Conservation (phyloP, 2,797 vertebrate genomes). For the Rhynchotus rufescens region DNA sequence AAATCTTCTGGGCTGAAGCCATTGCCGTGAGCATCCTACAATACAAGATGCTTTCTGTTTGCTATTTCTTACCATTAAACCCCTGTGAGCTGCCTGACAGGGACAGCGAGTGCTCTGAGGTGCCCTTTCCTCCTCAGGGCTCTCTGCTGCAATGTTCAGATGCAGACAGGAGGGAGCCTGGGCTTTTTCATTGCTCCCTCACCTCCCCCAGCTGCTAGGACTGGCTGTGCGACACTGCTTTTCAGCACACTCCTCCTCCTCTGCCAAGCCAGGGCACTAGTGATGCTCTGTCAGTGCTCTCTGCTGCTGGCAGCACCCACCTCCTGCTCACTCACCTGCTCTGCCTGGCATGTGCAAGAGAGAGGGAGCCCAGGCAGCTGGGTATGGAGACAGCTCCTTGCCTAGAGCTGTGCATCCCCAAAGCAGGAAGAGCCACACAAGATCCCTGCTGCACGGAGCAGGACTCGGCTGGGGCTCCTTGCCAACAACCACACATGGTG, state of each 20-base stretch:
- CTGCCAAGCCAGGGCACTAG: not conserved
- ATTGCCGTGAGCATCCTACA: not conserved
- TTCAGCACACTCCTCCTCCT: not conserved
- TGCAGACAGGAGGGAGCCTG: not conserved
- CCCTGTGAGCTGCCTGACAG: not conserved
- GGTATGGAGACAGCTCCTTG: not conserved
- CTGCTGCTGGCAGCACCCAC: rapidly evolving
- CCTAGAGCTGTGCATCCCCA: not conserved
- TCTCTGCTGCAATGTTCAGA: not conserved
- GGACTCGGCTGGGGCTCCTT: too few relatives aligned
- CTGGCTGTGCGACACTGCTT: not conserved
- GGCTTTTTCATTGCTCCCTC: not conserved
- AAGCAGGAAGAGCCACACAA: not conserved
- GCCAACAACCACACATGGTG: not conserved
- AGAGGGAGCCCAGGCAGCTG: not conserved
- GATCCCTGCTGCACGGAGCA: not conserved
- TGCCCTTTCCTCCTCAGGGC: not conserved
- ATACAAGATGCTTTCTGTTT: not conserved
- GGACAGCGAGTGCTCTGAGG: not conserved
- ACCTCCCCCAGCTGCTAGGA: not conserved
- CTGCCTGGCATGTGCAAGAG: rapidly evolving
- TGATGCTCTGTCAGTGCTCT: rapidly evolving
- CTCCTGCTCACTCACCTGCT: not conserved
- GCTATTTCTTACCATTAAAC: not conserved
- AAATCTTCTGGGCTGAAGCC: not conserved